phyloP scores from a whole-genome alignment of 2,888 invertebrate genomes.

The Mythimna impura region DNA sequence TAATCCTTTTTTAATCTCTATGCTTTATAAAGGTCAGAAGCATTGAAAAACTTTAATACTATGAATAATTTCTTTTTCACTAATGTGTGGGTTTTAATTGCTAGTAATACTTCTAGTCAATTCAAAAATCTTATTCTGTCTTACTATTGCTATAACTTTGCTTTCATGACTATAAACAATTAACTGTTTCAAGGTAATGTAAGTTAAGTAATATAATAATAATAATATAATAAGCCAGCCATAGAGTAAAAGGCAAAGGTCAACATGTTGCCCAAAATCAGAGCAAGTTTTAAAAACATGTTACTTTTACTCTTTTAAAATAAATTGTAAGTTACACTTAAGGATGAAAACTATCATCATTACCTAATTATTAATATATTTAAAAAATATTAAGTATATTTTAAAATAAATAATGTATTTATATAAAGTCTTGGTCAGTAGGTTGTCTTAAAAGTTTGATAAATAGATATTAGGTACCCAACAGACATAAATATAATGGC shows the following conservation, averaged over 20 bases:
- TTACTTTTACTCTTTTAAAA: background rate
- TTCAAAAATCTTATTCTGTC: background rate
- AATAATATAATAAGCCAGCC: no score
- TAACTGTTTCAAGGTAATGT: conserved; percentile 31
- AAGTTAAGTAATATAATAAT: no score
- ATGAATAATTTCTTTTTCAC: conserved; percentile 9
- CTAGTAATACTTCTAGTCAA: conserved; percentile 12
- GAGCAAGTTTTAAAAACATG: background rate
- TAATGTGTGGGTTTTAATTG: conserved; percentile 32
- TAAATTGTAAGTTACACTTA: no score
- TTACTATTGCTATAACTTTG: conserved; percentile 15
- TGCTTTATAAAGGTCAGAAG: conserved; percentile 2
- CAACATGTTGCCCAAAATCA: background rate
- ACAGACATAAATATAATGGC: background rate
- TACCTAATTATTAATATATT: no score
- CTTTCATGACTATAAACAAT: conserved; percentile 31
- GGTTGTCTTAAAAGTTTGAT: background rate
- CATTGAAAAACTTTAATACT: background rate
- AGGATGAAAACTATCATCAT: no score
- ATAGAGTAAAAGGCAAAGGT: conserved; percentile 15
- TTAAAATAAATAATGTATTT: no score
- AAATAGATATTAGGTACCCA: background rate
- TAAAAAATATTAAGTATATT: no score
- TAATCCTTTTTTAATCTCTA: conserved; percentile 63
- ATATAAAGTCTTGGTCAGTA: no score